phyloP scores from a whole-genome alignment of 30 jellyfish, hydroid and myxozoan genomes.

The Turritopsis dohrnii region DNA sequence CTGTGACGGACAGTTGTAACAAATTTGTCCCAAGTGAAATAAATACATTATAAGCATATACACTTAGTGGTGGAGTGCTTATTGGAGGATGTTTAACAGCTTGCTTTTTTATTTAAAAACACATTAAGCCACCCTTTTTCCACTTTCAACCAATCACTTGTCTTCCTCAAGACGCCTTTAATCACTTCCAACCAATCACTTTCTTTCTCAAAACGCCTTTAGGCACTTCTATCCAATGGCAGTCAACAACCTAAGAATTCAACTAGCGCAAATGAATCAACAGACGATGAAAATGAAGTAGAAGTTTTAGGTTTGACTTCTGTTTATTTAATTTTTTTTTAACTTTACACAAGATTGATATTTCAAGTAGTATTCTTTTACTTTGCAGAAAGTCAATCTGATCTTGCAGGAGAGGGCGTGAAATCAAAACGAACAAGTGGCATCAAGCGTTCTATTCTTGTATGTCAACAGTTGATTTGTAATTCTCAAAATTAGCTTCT shows the following conservation, averaged over 20 bases:
- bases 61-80: too few species aligned
- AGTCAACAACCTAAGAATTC: neutral
- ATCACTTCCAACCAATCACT: too few species aligned
- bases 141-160: too few species aligned
- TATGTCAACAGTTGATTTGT: too few species aligned
- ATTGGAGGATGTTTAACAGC: neutral
- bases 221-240: conserved; percentile 10
- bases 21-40: too few species aligned
- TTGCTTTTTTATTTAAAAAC: neutral
- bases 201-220: too few species aligned
- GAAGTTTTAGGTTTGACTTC: conserved; percentile 3
- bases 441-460: neutral
- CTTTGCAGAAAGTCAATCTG: neutral
- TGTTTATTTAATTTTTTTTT: neutral
- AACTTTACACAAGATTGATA: too few species aligned
- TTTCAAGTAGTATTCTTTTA: neutral
- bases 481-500: too few species aligned
- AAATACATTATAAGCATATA: too few species aligned
- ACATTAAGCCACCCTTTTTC: too few species aligned
- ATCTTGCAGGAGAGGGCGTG: conserved; percentile 8
- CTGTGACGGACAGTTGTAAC: too few species aligned
- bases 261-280: neutral
- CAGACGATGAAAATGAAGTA: neutral
- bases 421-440: neutral
- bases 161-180: too few species aligned